Evolutionary conservation across 23 tunicate genomes (phyloP).

Genomic region (Diplosoma virens): DNA sequence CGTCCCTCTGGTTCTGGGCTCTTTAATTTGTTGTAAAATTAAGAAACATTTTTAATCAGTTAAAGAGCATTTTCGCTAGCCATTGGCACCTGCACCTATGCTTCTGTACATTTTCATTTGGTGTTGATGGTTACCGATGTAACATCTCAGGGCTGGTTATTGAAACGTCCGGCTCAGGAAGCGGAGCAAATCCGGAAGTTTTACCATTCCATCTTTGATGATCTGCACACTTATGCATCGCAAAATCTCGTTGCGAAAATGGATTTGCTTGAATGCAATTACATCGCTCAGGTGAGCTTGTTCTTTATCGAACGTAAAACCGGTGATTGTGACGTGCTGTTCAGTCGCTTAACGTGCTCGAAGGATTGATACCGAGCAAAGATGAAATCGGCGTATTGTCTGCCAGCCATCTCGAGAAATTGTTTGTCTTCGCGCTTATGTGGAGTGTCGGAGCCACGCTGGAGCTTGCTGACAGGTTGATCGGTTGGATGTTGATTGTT

Average conservation of each 20-base stretch:
- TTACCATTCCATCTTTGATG: slow-evolving; percentile 88
- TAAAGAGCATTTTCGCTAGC: no score
- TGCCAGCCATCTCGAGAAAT: slow-evolving; percentile 45
- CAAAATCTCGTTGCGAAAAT: slow-evolving; percentile 87
- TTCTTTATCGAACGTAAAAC: neutral
- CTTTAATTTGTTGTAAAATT: no score
- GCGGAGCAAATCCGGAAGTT: slow-evolving; percentile 58
- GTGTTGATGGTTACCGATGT: neutral
- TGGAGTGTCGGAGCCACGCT: slow-evolving; percentile 95
- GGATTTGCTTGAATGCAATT: slow-evolving; percentile 94
- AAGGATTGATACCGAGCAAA: slow-evolving; percentile 92
- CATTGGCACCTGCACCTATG: no score
- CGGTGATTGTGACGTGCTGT: neutral
- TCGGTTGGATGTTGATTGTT: no score
- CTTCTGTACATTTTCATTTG: no score
- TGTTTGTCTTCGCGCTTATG: slow-evolving; percentile 91
- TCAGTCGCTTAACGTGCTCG: slow-evolving; percentile 85
- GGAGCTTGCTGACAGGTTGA: slow-evolving; percentile 87
- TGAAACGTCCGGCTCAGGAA: slow-evolving; percentile 78
- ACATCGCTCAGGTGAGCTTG: slow-evolving; percentile 79
- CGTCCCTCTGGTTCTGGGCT: no score
- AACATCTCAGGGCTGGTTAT: slow-evolving; percentile 81
- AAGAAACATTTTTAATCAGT: no score
- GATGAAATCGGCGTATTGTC: slow-evolving; percentile 77
- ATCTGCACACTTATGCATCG: slow-evolving; percentile 59